Percentiles rank a stretch among this genome's conserved stretches.
phyloP scores from a whole-genome alignment of 2,113 vertebrate genomes.

The Agapornis roseicollis region DNA sequence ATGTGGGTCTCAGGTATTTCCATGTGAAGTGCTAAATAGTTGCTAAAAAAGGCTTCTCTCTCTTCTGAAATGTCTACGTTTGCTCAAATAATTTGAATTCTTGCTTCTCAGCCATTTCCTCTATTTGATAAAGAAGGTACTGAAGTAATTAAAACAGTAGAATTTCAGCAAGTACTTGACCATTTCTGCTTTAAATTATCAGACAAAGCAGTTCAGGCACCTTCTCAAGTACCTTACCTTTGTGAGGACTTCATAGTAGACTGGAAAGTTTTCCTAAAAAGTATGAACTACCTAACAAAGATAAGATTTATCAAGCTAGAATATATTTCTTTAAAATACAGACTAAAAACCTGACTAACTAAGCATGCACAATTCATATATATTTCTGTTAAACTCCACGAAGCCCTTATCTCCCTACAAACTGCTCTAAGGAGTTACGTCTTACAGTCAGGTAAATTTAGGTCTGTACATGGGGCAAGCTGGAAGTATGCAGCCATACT shows the following conservation, averaged over 20 bases:
- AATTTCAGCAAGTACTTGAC: slow-evolving; percentile 74
- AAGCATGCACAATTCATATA: neutral
- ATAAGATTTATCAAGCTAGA: neutral
- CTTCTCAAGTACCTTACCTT: slow-evolving; percentile 69
- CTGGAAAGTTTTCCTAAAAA: slow-evolving; percentile 75
- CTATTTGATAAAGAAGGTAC: slow-evolving; percentile 67
- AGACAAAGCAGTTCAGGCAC: slow-evolving; percentile 68
- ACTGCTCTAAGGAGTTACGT: neutral
- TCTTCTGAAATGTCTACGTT: neutral
- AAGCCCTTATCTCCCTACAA: neutral
- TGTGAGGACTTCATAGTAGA: slow-evolving; percentile 50
- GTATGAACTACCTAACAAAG: slow-evolving; percentile 51
- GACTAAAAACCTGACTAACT: neutral
- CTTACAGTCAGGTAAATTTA: neutral
- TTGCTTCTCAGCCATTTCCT: slow-evolving; percentile 67
- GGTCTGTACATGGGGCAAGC: neutral
- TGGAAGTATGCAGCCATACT: neutral
- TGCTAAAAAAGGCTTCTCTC: neutral
- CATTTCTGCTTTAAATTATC: slow-evolving; percentile 71
- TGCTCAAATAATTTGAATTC: neutral
- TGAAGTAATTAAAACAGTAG: slow-evolving; percentile 56
- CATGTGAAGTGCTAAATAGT: neutral
- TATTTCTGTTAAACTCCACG: neutral
- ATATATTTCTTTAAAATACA: neutral
- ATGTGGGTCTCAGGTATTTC: neutral